Conservation (phyloP, 2,797 vertebrate genomes). For the Yasuhikotakia modesta region DNA sequence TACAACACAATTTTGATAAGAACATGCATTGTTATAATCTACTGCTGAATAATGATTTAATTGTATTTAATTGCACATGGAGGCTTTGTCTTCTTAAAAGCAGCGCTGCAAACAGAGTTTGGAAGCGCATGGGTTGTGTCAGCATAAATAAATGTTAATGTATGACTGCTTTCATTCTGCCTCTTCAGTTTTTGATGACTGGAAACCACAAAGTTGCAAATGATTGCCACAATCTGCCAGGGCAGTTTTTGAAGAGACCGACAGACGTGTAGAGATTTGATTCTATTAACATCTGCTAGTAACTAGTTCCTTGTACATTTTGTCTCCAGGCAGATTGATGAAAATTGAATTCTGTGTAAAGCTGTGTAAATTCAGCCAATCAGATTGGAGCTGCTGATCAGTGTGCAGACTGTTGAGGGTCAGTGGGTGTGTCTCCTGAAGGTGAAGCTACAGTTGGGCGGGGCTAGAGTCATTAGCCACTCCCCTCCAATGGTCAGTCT, state of each 20-base stretch:
- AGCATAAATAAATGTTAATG: slow-evolving; percentile 35
- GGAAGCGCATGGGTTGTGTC: slow-evolving; percentile 22
- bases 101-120: background rate
- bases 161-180: background rate
- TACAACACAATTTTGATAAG: background rate
- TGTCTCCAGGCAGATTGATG: too few relatives aligned
- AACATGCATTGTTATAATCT: background rate
- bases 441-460: too few relatives aligned
- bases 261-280: background rate
- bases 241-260: background rate
- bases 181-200: background rate
- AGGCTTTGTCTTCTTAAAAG: background rate
- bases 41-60: slow-evolving; percentile 10
- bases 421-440: too few relatives aligned
- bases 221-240: background rate
- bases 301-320: too few relatives aligned
- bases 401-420: too few relatives aligned
- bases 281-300: background rate
- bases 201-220: background rate
- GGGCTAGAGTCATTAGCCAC: too few relatives aligned
- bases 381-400: too few relatives aligned
- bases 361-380: too few relatives aligned
- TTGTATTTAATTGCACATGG: background rate
- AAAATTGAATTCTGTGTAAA: too few relatives aligned
- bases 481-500: too few relatives aligned